Percentiles rank a stretch among this genome's conserved stretches.
These are phyloP conservation scores for Hoplostethus atlanticus DNA, from an alignment of 2,797 vertebrate genomes.

Conservation along the genomic window DNA sequence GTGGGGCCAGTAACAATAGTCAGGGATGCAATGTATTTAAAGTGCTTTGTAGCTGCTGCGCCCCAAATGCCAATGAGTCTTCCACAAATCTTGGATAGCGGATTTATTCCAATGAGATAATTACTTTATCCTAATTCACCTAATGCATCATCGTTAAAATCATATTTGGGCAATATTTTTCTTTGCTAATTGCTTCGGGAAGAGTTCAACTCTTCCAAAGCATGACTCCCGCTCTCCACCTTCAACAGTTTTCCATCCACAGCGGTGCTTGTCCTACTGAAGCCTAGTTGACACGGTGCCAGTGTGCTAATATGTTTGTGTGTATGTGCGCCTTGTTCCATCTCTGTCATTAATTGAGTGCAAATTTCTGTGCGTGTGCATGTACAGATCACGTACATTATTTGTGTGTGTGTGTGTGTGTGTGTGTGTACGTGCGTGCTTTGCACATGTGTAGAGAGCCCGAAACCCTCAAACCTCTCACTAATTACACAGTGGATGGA, in stretches of 20 bases:
- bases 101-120: conserved; percentile 58
- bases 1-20: conserved; percentile 4
- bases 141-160: conserved; percentile 70
- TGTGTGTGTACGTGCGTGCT: conserved; percentile 2
- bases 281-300: conserved; percentile 8
- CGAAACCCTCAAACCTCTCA: conserved; percentile 34
- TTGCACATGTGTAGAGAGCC: conserved; percentile 10
- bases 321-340: conserved; percentile 12
- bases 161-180: conserved; percentile 50
- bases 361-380: neutral
- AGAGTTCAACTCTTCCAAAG: conserved; percentile 51
- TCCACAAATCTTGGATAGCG: conserved; percentile 26
- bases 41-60: no score
- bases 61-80: conserved; percentile 39
- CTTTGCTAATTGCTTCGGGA: conserved; percentile 58
- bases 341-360: neutral
- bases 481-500: conserved; percentile 63
- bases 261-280: conserved; percentile 8
- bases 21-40: neutral
- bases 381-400: neutral
- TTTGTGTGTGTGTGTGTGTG: conserved; percentile 6
- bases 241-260: conserved; percentile 39
- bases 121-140: conserved; percentile 39
- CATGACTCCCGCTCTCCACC: conserved; percentile 50
- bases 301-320: conserved; percentile 1